phyloP scores from a whole-genome alignment of 1,140 invertebrate genomes.

The Drosophila kepulauana region DNA sequence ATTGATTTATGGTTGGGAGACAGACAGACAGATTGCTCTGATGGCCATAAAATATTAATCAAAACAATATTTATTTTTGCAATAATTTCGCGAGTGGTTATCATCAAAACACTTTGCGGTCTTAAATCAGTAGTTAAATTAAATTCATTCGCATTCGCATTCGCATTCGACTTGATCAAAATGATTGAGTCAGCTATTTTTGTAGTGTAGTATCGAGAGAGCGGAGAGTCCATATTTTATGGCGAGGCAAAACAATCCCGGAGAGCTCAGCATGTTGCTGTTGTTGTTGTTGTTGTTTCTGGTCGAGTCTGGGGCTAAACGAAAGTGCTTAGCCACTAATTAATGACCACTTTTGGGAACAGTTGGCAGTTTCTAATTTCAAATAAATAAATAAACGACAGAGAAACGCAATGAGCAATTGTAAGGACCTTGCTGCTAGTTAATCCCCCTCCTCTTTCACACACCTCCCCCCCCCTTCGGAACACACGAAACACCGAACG shows the following conservation, averaged over 20 bases:
- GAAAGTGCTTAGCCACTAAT: constrained; percentile 44
- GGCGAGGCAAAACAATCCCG: background rate
- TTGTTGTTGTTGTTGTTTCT: background rate
- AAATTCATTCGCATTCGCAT: background rate
- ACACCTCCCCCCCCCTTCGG: too few relatives aligned
- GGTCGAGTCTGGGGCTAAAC: background rate
- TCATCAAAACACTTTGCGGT: background rate
- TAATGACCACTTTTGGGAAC: constrained; percentile 64
- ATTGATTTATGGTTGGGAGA: constrained; percentile 5
- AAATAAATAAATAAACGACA: constrained; percentile 58
- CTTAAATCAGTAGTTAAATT: constrained; percentile 7
- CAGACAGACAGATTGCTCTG: background rate
- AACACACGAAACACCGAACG: background rate
- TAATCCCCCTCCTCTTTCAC: constrained; percentile 11
- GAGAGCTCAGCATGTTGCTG: background rate
- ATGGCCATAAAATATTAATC: constrained; percentile 5
- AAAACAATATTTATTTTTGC: background rate
- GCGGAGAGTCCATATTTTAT: background rate
- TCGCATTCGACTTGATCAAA: background rate
- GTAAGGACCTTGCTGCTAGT: constrained; percentile 2
- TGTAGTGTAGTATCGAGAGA: too few relatives aligned
- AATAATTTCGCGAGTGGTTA: background rate
- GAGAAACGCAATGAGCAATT: constrained; percentile 11
- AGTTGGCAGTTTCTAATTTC: constrained; percentile 72
- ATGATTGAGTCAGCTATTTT: background rate